Conservation (phyloP, 1,140 invertebrate species). For the Drosophila micromelanica region DNA sequence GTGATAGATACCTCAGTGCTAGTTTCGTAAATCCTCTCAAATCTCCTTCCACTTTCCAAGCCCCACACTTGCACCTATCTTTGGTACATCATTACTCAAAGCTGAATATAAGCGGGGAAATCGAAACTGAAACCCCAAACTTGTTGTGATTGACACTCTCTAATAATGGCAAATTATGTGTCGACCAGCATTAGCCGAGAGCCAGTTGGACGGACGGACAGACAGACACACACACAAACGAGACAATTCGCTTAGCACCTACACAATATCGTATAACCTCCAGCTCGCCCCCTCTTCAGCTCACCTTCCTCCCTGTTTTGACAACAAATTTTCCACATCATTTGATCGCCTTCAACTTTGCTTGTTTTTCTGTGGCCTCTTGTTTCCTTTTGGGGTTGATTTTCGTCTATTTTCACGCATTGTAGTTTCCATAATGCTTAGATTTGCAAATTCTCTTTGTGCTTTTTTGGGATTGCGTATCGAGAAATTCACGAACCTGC, state of each 20-base stretch:
- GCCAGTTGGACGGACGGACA: neutral
- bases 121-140: slow-evolving; percentile 18
- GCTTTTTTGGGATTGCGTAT: no score
- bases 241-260: slow-evolving; percentile 18
- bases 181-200: slow-evolving; percentile 37
- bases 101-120: slow-evolving; percentile 6
- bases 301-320: slow-evolving; percentile 36
- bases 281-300: neutral
- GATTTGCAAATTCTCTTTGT: slow-evolving; percentile 26
- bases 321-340: slow-evolving; percentile 64
- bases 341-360: slow-evolving; percentile 35
- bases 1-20: neutral
- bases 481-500: no score
- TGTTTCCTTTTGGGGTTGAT: slow-evolving; percentile 5
- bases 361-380: slow-evolving; percentile 10
- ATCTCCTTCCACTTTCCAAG: neutral
- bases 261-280: neutral
- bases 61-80: neutral
- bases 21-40: no score
- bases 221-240: neutral
- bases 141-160: slow-evolving; percentile 49
- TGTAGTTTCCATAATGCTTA: slow-evolving; percentile 16
- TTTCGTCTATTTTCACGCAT: neutral
- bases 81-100: slow-evolving; percentile 31
- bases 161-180: slow-evolving; percentile 61